Conservation (phyloP, 2,113 vertebrate genomes). For the Orthonyx spaldingii region DNA sequence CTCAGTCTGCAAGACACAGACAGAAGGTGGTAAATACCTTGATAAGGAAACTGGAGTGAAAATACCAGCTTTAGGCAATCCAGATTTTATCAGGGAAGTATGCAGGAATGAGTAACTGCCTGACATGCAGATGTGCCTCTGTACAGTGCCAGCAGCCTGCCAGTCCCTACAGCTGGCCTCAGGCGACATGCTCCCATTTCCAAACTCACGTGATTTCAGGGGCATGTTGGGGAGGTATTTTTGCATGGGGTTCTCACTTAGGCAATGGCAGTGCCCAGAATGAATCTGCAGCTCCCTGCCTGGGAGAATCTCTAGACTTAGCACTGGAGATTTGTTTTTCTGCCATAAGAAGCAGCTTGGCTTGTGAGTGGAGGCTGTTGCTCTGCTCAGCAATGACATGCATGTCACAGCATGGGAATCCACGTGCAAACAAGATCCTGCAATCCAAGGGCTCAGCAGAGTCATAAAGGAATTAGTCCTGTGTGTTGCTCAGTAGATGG, state of each 20-base stretch:
- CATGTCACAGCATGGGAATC: neutral
- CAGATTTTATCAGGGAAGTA: slow-evolving; percentile 59
- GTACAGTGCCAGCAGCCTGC: slow-evolving; percentile 34
- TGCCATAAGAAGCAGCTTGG: neutral
- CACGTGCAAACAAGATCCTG: neutral
- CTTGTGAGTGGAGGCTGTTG: neutral
- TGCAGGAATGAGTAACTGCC: slow-evolving; percentile 57
- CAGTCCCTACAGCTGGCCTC: slow-evolving; percentile 28
- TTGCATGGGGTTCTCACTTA: neutral
- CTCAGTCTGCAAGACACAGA: slow-evolving; percentile 29
- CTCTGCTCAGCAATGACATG: neutral
- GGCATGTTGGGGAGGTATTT: neutral
- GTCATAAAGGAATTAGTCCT: neutral
- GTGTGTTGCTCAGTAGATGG: neutral
- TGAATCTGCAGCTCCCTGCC: neutral
- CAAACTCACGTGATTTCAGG: neutral
- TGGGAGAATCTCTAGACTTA: neutral
- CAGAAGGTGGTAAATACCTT: slow-evolving; percentile 55
- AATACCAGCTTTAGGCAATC: slow-evolving; percentile 60
- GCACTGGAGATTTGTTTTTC: neutral
- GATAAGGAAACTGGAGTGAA: slow-evolving; percentile 62
- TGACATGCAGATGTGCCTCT: slow-evolving; percentile 45
- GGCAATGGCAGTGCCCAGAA: neutral
- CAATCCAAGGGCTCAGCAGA: neutral
- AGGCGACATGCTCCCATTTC: neutral